These are phyloP conservation scores for Apostichopus leukothele DNA, from an alignment of 53 echinoderm and acorn worm genomes.

Conservation along the genomic window DNA sequence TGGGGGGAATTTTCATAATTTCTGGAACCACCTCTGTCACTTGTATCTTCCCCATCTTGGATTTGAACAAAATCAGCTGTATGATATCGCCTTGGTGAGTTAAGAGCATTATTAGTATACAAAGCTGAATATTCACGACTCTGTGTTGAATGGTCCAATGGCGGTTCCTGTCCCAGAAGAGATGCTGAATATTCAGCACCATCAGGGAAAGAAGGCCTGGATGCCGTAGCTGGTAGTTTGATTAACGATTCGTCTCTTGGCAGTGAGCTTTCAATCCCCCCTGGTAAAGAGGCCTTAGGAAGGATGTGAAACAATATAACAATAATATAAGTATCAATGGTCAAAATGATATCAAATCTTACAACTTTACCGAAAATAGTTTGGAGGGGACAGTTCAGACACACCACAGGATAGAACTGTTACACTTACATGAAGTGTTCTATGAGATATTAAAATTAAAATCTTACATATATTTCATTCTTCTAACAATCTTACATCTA, in stretches of 20 bases:
- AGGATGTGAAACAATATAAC: not conserved
- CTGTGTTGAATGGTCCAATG: not conserved
- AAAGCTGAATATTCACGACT: not conserved
- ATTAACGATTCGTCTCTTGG: too few relatives aligned
- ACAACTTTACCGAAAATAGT: too few relatives aligned
- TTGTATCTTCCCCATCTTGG: not conserved
- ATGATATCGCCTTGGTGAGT: not conserved
- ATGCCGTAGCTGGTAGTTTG: not conserved
- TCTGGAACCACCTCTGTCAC: not conserved
- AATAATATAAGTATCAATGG: too few relatives aligned
- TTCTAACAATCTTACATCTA: too few relatives aligned
- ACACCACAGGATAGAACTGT: too few relatives aligned
- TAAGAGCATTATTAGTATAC: not conserved
- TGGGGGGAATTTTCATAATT: not conserved
- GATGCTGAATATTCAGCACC: not conserved
- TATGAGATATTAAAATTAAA: too few relatives aligned
- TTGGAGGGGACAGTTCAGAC: too few relatives aligned
- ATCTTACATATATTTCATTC: too few relatives aligned
- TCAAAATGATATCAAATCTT: too few relatives aligned
- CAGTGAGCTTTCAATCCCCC: not conserved
- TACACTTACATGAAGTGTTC: too few relatives aligned
- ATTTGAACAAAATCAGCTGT: not conserved
- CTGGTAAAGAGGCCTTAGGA: not conserved
- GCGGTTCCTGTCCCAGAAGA: not conserved
- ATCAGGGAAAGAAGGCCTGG: not conserved